These are phyloP conservation scores for Rhagium mordax DNA, from an alignment of 2,888 invertebrate species.

Conservation along the genomic window DNA sequence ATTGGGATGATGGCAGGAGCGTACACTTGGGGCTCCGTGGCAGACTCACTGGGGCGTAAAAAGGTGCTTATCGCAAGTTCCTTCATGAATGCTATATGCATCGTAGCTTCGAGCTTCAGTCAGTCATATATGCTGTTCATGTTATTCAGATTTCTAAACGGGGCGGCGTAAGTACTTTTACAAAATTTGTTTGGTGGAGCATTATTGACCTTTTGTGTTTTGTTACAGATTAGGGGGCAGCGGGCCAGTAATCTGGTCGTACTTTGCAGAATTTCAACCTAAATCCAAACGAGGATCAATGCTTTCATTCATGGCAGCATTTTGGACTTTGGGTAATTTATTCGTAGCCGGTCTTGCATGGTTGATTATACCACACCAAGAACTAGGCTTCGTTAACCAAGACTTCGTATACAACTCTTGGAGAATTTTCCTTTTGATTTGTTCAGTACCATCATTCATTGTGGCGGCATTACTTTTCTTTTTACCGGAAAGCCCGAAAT, in stretches of 20 bases:
- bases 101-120: conserved; percentile 91
- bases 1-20: conserved; percentile 94
- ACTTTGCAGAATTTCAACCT: conserved; percentile 95
- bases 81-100: conserved; percentile 91
- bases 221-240: conserved; percentile 85
- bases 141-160: conserved; percentile 92
- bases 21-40: conserved; percentile 93
- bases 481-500: conserved; percentile 93
- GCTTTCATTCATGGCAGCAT: conserved; percentile 95
- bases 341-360: conserved; percentile 90
- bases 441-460: conserved; percentile 90
- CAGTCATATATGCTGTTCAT: conserved; percentile 92
- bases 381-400: conserved; percentile 79
- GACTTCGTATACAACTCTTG: conserved; percentile 90
- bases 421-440: conserved; percentile 91
- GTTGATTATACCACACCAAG: conserved; percentile 83
- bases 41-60: conserved; percentile 90
- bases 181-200: not conserved
- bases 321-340: conserved; percentile 95
- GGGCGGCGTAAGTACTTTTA: conserved; percentile 88
- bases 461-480: conserved; percentile 88
- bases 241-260: conserved; percentile 95
- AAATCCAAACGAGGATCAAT: conserved; percentile 91
- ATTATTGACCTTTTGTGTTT: conserved; percentile 19
- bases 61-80: conserved; percentile 92